phyloP scores from a whole-genome alignment of 2,113 vertebrate genomes.

The Ciconia boyciana region DNA sequence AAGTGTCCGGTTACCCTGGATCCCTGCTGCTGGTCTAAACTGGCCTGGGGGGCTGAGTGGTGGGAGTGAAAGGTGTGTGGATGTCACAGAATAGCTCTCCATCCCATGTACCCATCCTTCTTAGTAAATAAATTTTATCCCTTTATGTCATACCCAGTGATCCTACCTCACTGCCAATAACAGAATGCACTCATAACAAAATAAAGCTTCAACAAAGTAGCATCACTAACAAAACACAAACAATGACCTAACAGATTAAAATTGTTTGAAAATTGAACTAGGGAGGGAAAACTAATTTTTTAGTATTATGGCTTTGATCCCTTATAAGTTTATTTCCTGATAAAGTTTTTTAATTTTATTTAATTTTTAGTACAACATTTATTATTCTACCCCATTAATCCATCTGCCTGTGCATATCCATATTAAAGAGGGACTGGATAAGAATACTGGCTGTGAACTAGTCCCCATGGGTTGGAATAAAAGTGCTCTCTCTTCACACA shows the following conservation, averaged over 20 bases:
- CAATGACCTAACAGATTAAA: not conserved
- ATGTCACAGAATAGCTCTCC: not conserved
- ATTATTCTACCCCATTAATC: not conserved
- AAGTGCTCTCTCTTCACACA: not conserved
- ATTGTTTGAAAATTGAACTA: not conserved
- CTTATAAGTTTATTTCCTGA: not conserved
- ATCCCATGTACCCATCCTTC: not conserved
- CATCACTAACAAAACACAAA: not conserved
- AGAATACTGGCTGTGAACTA: not conserved
- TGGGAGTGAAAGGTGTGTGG: not conserved
- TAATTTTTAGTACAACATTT: not conserved
- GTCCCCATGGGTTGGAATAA: not conserved
- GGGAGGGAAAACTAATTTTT: not conserved
- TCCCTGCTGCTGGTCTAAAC: not conserved
- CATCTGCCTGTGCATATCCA: not conserved
- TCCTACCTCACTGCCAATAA: not conserved
- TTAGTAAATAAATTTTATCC: not conserved
- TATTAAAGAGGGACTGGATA: not conserved
- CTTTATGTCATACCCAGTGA: not conserved
- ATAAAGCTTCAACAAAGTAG: not conserved
- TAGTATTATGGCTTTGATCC: not conserved
- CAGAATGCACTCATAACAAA: not conserved
- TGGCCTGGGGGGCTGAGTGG: rapidly evolving
- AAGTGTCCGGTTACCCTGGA: not conserved
- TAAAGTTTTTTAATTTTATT: constrained; percentile 14